Base-by-base conservation (phyloP, 2,113 vertebrate species). In the Nanger granti region DNA sequence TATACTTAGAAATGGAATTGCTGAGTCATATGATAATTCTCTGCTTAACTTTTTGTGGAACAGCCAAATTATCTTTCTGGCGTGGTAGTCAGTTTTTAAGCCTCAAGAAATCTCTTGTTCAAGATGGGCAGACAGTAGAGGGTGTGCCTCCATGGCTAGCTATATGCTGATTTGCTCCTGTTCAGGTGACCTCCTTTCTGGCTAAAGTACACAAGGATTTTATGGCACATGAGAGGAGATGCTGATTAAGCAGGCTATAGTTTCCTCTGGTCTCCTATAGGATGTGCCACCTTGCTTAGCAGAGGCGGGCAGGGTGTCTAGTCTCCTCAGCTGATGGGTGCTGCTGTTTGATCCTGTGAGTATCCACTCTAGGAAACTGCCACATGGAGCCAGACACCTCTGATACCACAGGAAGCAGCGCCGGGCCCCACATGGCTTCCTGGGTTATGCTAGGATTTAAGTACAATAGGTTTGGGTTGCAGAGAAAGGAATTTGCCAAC, bases 261-360 rank as follows among this genome's bases (percentile, higher is more conserved):
- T 14, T 84, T 94, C 41, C 93, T 98, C 94, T 96, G 95, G 29
- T 94, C 90, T 97, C 94, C 91, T 97, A 22, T 80, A 87, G 57
- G 83, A 4, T 57, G 2, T 84, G 84, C 97, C 97, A 95, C 90
- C 96, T 89, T 24, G 94, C 47, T 29, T 95, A 88, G 55, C 93
- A 95, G n/a, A 87, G 69, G 96, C 89, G 85, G 89, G 15, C 79
- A 8, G 11, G 52, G 88, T 59, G 92, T 92, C 87, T 49, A 73
- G 94, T 91, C 41, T 52, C 47, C 54, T 96, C 91, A n/a, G 4
- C 60, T 18, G 49, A 90, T 90, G 94, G n/a, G 91, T 98, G 88
- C 0, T 87, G 9, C 62, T 69, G 59, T 84, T 93, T 98, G 83
- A 95, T 92, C 93, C 94, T 97, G 29, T 62, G 80, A 88, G 57